Evolutionary conservation across 2,888 invertebrate species (phyloP), one percentile per base, ranked within the genome.

Genomic region (Tholera decimalis): DNA sequence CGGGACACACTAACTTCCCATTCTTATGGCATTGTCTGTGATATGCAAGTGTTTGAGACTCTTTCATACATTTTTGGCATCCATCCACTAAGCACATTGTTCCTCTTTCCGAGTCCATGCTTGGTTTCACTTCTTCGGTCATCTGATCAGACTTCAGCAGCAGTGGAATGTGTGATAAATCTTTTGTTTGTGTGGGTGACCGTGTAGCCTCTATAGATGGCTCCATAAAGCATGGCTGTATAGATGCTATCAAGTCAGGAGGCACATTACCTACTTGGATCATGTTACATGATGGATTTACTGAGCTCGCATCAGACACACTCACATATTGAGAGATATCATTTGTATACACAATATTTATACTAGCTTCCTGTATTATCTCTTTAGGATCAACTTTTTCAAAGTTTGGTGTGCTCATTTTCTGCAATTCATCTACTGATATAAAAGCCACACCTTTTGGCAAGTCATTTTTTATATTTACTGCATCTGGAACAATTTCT

Each of bases 1-100:
- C 97, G 0, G 96, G 96, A 89, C 98, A 98, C 30, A 93, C 92
- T 0, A 93, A 75, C 61, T 92, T 90, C 8, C 90, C 89, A 80
- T 92, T 92, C 60, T 91, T 88, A 83, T 97, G 97, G 82, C 97
- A 97, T 81, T 95, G 96, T 41, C 96, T 91, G 85, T 98, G 98
- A 83, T 97, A 97, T 4, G 94, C 88, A 66, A 97, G 90, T 77
- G 97, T 97, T 1, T 96, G 96, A 33, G 93, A 88, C 51, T 96
- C 96, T 76, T 96, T 94, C 71, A 97, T 92, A 46, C 94, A 89
- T 9, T 96, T 93, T 73, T 96, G 92, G 79, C 97, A 97, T 18
- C 92, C 93, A 50, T 95, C 92, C 9, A 96, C 86, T 30, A 90
- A 89, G 84, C 97, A 97, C 66, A 93, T 90, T 57, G 88, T 89